Conservation (phyloP, 2,113 vertebrate genomes). For the Microtus montanus region DNA sequence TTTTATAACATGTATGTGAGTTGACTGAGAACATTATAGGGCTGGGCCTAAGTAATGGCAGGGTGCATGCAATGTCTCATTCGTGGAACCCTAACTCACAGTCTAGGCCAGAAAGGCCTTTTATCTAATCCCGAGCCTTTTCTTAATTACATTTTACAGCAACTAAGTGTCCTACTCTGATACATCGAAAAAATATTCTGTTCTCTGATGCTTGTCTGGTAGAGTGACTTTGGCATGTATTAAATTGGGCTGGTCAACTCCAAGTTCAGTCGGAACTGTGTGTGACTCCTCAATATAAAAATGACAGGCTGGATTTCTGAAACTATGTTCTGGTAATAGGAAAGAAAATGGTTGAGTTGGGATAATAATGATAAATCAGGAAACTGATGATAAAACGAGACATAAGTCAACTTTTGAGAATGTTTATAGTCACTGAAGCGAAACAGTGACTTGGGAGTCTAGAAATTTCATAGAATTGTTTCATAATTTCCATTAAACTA, state of each 20-base stretch:
- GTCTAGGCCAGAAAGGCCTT: not conserved
- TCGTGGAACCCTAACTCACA: not conserved
- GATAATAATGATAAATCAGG: not conserved
- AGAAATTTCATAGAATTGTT: not conserved
- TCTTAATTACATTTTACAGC: constrained; percentile 49
- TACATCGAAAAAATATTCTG: constrained; percentile 28
- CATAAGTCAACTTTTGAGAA: not conserved
- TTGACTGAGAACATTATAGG: constrained; percentile 22
- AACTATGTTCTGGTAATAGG: not conserved
- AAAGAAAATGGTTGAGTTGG: not conserved
- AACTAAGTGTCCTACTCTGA: constrained; percentile 31
- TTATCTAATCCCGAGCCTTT: constrained; percentile 30
- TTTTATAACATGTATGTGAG: constrained; percentile 7
- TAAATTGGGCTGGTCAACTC: not conserved
- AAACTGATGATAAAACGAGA: not conserved
- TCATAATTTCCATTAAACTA: not conserved
- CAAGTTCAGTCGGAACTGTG: not conserved
- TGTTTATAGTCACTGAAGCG: not conserved
- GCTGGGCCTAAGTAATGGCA: not conserved
- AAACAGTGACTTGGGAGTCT: not conserved
- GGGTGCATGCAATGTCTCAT: not conserved
- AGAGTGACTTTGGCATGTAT: constrained; percentile 23
- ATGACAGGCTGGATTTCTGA: not conserved
- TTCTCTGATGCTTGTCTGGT: not conserved
- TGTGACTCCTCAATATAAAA: not conserved